Conservation (phyloP, 35 echinoderm and acorn worm species). For the Ophiothrix spiculata region DNA sequence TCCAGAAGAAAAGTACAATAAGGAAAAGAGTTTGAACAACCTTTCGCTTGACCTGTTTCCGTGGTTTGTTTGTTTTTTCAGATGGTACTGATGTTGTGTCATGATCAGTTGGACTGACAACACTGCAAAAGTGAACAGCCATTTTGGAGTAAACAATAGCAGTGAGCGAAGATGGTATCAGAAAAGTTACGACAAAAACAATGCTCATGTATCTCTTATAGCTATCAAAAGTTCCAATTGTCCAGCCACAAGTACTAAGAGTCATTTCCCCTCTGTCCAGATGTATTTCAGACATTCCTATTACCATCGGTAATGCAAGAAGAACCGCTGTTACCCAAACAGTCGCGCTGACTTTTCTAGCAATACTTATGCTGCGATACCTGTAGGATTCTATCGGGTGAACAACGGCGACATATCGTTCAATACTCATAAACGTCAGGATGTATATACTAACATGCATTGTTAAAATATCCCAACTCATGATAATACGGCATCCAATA, state of each 20-base stretch:
- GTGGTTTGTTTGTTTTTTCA: conserved; percentile 4
- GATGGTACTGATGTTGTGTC: background rate
- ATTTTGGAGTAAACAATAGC: conserved; percentile 50
- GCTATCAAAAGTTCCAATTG: conserved; percentile 16
- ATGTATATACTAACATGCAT: conserved; percentile 84
- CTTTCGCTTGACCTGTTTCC: conserved; percentile 58
- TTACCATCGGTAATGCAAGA: conserved; percentile 36
- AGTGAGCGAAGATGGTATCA: conserved; percentile 58
- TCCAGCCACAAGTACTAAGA: conserved; percentile 52
- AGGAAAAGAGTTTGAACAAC: conserved; percentile 72
- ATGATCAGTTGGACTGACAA: conserved; percentile 34
- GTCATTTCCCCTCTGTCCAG: background rate
- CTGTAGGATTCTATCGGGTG: conserved; percentile 68
- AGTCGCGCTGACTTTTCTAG: conserved; percentile 43
- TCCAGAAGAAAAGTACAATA: conserved; percentile 72
- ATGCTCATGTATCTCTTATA: conserved; percentile 26
- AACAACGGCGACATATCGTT: conserved; percentile 75
- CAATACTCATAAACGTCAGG: conserved; percentile 75
- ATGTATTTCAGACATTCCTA: conserved; percentile 34
- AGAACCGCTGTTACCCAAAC: conserved; percentile 54
- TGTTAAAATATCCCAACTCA: conserved; percentile 62
- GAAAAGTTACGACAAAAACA: conserved; percentile 68
- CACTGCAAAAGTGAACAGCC: conserved; percentile 58
- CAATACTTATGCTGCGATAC: conserved; percentile 60
- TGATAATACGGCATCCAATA: conserved; percentile 64